Evolutionary conservation across 2,797 vertebrate genomes (phyloP), one percentile per base, ranked within the genome.

Genomic region (Tangara arthus): DNA sequence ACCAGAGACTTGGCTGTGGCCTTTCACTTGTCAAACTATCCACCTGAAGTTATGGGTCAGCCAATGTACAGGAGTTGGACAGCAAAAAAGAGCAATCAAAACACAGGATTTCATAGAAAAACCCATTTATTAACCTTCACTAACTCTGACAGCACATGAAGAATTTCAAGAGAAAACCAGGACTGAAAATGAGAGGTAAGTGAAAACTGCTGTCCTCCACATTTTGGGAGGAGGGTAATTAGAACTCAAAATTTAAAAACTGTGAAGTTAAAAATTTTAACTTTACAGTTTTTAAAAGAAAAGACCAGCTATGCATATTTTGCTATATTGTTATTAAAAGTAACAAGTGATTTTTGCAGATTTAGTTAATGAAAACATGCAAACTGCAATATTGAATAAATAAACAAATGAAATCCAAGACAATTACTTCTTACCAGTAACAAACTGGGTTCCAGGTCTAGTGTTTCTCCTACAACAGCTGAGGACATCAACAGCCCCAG

Each of bases 401-500:
- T 6, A 35, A 64, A 35, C 34, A 56, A 83, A 37, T 11, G 19
- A 69, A 82, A 66, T 34, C n/a, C 66, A 92, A 82, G 47, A 12
- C 39, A 69, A 52, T 70, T 35, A n/a, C 6, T 87, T 32, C 94
- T 94, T 94, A 95, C 94, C 94, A 96, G 89, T 95, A 96, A 93
- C 60, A 96, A 93, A 82, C 78, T 95, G 90, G 94, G 92, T 96
- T 96, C 95, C 95, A 96, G 95, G 86, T 94, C 95, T 97, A 72
- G 83, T 23, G 90, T 80, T 90, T 93, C 93, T 95, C 89, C 96
- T 92, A 59, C 86, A 80, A 52, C 86, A 97, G 93, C 89, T 82
- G 96, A 96, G 94, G 94, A 96, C 94, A 96, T 97, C 93, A 96
- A 96, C 94, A 95, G 95, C 92, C 92, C 89, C 42, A 93, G 83